These are phyloP conservation scores for Tetranychus cinnabarinus DNA, from an alignment of 1,140 invertebrate genomes.

Conservation along the genomic window DNA sequence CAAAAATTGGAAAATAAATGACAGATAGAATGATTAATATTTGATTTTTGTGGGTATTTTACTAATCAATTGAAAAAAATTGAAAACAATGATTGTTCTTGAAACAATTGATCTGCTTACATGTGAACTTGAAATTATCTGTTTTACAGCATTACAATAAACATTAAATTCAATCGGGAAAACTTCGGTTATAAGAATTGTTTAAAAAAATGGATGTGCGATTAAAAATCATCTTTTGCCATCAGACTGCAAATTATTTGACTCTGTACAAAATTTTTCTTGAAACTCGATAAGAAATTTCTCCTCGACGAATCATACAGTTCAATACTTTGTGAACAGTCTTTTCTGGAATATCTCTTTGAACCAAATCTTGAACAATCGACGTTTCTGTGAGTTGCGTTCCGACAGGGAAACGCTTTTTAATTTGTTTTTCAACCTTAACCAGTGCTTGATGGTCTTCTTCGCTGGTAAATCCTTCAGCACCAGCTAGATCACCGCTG, in stretches of 20 bases:
- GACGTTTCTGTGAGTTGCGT: constrained; percentile 82
- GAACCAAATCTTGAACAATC: constrained; percentile 77
- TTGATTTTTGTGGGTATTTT: too few relatives aligned
- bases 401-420: constrained; percentile 78
- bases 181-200: too few relatives aligned
- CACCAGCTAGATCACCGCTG: constrained; percentile 68
- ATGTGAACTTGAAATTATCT: too few relatives aligned
- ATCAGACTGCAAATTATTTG: constrained; percentile 23
- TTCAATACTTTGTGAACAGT: constrained; percentile 70
- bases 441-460: constrained; percentile 73
- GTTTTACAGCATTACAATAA: too few relatives aligned
- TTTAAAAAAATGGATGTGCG: too few relatives aligned
- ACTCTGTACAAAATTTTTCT: constrained; percentile 88
- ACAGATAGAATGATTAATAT: too few relatives aligned
- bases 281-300: constrained; percentile 82
- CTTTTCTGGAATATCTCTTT: constrained; percentile 65
- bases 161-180: too few relatives aligned
- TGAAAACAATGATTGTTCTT: too few relatives aligned
- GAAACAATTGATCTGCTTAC: too few relatives aligned
- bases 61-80: too few relatives aligned
- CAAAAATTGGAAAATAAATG: too few relatives aligned
- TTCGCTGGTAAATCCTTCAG: constrained; percentile 85
- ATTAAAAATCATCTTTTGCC: too few relatives aligned
- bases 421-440: constrained; percentile 81
- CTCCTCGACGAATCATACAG: constrained; percentile 76